A percentile compares a stretch with the other conserved stretches of the same genome.
These are phyloP conservation scores for Rotaria magnacalcarata DNA, from an alignment of 2,888 invertebrate genomes.

Conservation along the genomic window DNA sequence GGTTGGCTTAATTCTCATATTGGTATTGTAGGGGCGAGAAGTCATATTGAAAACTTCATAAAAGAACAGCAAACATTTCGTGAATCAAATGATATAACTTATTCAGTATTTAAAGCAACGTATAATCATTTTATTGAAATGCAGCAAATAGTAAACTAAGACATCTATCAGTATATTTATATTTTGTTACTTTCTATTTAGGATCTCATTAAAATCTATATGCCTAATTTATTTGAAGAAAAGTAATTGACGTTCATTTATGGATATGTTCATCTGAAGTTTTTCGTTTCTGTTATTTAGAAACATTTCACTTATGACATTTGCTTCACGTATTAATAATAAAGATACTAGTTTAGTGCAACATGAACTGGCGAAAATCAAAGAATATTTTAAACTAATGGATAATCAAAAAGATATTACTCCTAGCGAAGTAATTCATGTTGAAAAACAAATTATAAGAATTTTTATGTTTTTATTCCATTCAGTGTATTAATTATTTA, in stretches of 20 bases:
- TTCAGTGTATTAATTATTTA: background rate
- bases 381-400: background rate
- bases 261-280: background rate
- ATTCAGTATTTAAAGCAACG: background rate
- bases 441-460: background rate
- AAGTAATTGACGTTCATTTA: background rate
- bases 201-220: background rate
- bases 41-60: background rate
- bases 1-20: slow-evolving; percentile 21
- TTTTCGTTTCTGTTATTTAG: background rate
- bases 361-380: background rate
- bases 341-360: background rate
- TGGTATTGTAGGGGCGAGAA: background rate
- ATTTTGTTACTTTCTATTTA: background rate
- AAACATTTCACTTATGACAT: background rate
- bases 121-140: background rate
- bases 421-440: background rate
- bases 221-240: background rate
- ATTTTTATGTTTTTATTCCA: background rate
- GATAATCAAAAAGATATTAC: background rate
- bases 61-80: background rate
- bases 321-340: background rate
- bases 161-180: too few relatives aligned
- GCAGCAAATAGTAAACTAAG: background rate
- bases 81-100: slow-evolving; percentile 6